phyloP scores from a whole-genome alignment of 2,888 invertebrate species.

The Schrankia costaestrigalis region DNA sequence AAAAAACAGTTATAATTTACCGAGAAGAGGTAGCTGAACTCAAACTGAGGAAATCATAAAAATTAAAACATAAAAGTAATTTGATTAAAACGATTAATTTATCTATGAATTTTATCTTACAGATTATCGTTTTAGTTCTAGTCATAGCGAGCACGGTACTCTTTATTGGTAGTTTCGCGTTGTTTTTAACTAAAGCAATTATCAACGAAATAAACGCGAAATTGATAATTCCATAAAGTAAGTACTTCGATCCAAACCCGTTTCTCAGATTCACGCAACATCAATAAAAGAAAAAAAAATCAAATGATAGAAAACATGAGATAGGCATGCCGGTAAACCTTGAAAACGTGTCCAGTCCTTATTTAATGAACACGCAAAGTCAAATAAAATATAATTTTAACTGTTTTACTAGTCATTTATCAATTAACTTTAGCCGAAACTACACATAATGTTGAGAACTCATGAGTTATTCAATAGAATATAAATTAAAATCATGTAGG shows the following conservation, averaged over 20 bases:
- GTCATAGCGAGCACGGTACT: no score
- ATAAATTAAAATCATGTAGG: constrained; percentile 13
- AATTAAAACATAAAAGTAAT: constrained; percentile 17
- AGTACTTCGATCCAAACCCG: no score
- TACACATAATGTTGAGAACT: constrained; percentile 10
- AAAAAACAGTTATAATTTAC: constrained; percentile 10
- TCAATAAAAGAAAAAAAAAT: constrained; percentile 34
- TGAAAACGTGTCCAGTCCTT: constrained; percentile 43
- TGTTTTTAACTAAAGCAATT: no score
- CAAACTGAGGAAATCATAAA: constrained; percentile 17
- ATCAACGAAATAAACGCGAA: no score
- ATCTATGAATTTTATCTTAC: no score
- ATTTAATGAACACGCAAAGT: no score
- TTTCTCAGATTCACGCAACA: constrained; percentile 27
- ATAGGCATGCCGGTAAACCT: constrained; percentile 29
- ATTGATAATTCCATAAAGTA: no score
- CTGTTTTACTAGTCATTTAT: constrained; percentile 19
- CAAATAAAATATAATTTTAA: no score
- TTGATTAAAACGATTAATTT: no score
- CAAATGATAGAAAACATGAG: constrained; percentile 14
- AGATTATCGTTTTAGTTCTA: no score
- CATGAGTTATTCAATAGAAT: constrained; percentile 12
- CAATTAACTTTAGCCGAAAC: constrained; percentile 13
- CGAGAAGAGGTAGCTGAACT: constrained; percentile 19
- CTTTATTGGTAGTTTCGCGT: no score